A percentile compares a stretch with the other conserved stretches of the same genome.
These are phyloP conservation scores for Coilia nasus DNA, from an alignment of 2,797 vertebrate species.

Conservation along the genomic window DNA sequence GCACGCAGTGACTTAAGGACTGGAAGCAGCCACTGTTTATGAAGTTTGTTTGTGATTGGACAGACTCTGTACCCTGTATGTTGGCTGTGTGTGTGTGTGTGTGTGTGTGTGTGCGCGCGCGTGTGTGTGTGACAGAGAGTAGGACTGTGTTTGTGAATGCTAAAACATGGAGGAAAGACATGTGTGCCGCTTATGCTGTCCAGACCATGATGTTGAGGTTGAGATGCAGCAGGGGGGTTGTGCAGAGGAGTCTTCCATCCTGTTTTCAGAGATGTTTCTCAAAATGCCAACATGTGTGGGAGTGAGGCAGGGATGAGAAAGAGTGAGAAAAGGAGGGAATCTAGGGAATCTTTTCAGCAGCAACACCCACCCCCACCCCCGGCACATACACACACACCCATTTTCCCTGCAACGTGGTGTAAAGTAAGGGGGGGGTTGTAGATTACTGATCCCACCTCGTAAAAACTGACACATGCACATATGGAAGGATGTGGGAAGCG, in stretches of 20 bases:
- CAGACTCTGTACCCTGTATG: not conserved
- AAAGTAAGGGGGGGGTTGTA: conserved; percentile 1
- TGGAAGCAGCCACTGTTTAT: not conserved
- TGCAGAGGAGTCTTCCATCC: not conserved
- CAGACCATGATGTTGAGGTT: not conserved
- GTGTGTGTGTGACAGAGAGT: no score
- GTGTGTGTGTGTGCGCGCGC: not conserved
- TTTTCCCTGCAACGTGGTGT: not conserved
- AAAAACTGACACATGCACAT: conserved; percentile 7
- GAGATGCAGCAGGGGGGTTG: not conserved
- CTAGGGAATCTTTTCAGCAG: not conserved
- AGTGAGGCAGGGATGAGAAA: not conserved
- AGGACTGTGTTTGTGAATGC: no score
- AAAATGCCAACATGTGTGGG: conserved; percentile 5
- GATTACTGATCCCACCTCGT: conserved; percentile 4
- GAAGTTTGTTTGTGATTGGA: not conserved
- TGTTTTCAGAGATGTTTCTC: not conserved
- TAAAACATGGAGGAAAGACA: not conserved
- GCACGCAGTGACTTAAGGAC: not conserved
- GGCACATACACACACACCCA: not conserved
- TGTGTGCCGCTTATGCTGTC: not conserved
- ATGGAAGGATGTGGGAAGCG: conserved; percentile 2
- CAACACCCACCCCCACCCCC: not conserved
- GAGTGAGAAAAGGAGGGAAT: not conserved
- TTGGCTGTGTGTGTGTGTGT: no score